phyloP scores from a whole-genome alignment of 2,113 vertebrate genomes.

The Notiomystis cincta region DNA sequence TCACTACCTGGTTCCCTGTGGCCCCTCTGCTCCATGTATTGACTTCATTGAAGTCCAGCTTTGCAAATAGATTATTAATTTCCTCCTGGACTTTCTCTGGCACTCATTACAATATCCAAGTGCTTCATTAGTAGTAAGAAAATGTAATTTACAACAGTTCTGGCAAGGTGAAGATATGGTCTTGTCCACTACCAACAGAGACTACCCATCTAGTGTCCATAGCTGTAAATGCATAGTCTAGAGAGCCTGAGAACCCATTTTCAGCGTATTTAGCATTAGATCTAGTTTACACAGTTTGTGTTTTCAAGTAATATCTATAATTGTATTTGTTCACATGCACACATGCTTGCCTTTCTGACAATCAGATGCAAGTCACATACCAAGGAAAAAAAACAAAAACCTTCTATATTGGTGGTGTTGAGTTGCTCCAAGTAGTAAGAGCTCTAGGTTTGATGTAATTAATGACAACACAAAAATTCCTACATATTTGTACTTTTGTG shows the following conservation, averaged over 20 bases:
- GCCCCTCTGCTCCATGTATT: accelerated
- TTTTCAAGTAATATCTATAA: neutral
- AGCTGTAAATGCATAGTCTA: neutral
- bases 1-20: neutral
- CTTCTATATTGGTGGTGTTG: neutral
- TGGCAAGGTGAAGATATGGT: neutral
- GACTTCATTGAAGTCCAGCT: neutral
- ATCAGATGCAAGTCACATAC: neutral
- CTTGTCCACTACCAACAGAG: neutral
- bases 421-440: neutral
- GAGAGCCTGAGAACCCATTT: neutral
- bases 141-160: neutral
- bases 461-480: neutral
- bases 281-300: neutral
- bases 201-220: neutral
- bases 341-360: neutral
- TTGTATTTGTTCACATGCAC: neutral
- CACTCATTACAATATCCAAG: neutral
- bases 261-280: neutral
- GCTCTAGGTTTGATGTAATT: neutral
- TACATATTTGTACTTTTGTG: neutral
- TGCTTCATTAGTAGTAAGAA: neutral
- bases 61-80: neutral
- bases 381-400: neutral
- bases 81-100: neutral